These are phyloP conservation scores for Leuctra nigra DNA, from an alignment of 2,888 invertebrate species.

Conservation along the genomic window DNA sequence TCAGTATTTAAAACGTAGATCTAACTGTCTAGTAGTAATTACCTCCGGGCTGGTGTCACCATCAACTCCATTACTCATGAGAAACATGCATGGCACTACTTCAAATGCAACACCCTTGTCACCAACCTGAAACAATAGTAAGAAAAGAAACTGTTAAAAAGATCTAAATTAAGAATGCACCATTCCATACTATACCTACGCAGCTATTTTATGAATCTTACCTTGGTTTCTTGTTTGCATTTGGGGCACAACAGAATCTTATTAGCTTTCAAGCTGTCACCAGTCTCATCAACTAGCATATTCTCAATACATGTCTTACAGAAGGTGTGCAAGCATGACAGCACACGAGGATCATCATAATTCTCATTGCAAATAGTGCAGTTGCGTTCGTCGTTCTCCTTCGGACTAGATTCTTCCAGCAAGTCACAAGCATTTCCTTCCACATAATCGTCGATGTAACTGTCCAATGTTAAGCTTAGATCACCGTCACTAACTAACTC, in stretches of 20 bases:
- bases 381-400: constrained; percentile 49
- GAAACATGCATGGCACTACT: not conserved
- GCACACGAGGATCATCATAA: constrained; percentile 74
- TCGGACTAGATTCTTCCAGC: constrained; percentile 40
- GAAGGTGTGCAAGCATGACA: constrained; percentile 92
- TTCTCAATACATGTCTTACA: constrained; percentile 88
- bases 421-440: constrained; percentile 22
- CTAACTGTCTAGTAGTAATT: too few relatives aligned
- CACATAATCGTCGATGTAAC: not conserved
- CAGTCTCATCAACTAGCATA: constrained; percentile 63
- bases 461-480: constrained; percentile 36
- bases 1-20: too few relatives aligned
- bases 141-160: too few relatives aligned
- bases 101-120: constrained; percentile 57
- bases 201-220: constrained; percentile 36
- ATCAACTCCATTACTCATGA: not conserved
- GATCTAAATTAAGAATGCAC: not conserved
- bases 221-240: constrained; percentile 81
- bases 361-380: constrained; percentile 63
- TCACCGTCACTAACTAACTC: constrained; percentile 39
- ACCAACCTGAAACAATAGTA: constrained; percentile 57
- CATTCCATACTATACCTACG: not conserved
- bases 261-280: constrained; percentile 57
- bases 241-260: constrained; percentile 65
- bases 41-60: not conserved